These are phyloP conservation scores for Cyrtonyx montezumae DNA, from an alignment of 2,113 vertebrate genomes.

Conservation along the genomic window DNA sequence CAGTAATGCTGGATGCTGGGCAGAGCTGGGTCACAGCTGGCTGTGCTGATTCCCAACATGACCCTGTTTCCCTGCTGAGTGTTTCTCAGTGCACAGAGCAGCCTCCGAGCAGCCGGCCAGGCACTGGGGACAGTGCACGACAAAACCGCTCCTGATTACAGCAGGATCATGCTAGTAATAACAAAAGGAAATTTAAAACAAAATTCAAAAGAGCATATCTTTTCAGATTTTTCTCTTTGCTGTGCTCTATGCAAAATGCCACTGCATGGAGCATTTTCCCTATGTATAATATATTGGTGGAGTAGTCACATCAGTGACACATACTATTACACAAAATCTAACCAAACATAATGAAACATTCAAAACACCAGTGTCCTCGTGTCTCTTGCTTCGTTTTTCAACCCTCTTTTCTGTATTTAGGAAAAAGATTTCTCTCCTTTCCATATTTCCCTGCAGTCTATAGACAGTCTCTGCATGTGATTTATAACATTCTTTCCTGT, in stretches of 20 bases:
- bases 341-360: conserved; percentile 28
- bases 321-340: neutral
- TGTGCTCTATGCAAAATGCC: neutral
- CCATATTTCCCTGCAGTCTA: neutral
- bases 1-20: neutral
- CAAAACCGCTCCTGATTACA: neutral
- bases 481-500: conserved; percentile 16
- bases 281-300: neutral
- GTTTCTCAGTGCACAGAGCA: conserved; percentile 2
- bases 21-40: conserved; percentile 5
- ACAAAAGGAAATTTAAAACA: conserved; percentile 12
- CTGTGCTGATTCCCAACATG: neutral
- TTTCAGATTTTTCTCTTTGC: neutral
- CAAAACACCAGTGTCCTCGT: conserved; percentile 14
- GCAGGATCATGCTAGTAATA: neutral
- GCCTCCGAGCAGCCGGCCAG: neutral
- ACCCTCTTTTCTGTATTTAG: conserved; percentile 20
- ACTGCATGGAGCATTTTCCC: neutral
- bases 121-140: neutral
- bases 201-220: neutral
- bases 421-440: conserved; percentile 32
- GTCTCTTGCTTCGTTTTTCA: conserved; percentile 33
- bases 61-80: conserved; percentile 39
- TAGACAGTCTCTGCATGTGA: conserved; percentile 2
- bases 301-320: conserved; percentile 37